Evolutionary conservation across 1,140 invertebrate genomes (phyloP), one percentile per base, ranked within the genome.

Genomic region (Dryas iulia): DNA sequence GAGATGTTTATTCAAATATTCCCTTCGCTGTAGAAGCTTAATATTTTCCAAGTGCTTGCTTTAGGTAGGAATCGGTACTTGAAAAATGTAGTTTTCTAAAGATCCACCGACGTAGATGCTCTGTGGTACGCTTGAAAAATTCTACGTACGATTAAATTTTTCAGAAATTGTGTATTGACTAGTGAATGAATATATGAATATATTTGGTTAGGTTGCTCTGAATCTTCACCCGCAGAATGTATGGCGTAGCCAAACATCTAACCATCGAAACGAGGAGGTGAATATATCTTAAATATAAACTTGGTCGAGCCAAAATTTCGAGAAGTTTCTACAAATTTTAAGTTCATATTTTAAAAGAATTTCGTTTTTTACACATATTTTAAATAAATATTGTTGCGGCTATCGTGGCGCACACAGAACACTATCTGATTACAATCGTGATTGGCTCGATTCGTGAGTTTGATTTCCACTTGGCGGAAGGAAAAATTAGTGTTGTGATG

Each of bases 1-100:
- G 39, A 21, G 53, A 56, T 56, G 53, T 56, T 56, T 56, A 56
- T 56, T 56, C 53, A 56, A 56, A 56, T 56, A n/a, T 14, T 6
- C 2, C 53, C 53, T 56, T 56, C 53, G 24, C 53, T 56, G 53
- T 23, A 56, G 53, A 24, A 21, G 53, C 53, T 26, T 56, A 56
- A 56, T 56, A 56, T 56, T 56, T 56, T 56, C 53, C 53, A 26
- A 56, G 53, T 24, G 53, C 21, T 56, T 56, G 21, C 53, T 7
- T 56, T 25, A 21, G 53, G 53, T 56, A 56, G 53, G 24, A 25
- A 56, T 56, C 53, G 25, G 11, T 56, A 25, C 53, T 56, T 56
- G 53, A 26, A 56, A 56, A 56, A 56, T 53, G 23, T 56, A 56
- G 24, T 56, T 56, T 56, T 26, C 53, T 26, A 56, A 47, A 47